Percentiles rank a stretch among this genome's conserved stretches.
Conservation (phyloP, 2,888 invertebrate genomes). For the Cerastis leucographa region DNA sequence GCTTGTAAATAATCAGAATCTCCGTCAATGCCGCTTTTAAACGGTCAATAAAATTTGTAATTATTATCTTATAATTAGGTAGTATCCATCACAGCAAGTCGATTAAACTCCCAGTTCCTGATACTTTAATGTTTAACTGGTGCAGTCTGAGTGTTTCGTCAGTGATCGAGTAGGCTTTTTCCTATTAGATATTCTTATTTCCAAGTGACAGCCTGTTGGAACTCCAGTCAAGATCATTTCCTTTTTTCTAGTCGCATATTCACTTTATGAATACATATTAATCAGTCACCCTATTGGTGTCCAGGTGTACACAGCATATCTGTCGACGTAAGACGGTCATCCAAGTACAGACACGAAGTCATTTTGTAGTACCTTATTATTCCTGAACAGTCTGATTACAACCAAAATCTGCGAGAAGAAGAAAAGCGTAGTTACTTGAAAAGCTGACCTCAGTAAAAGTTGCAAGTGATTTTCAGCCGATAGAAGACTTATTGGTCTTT, state of each 20-base stretch:
- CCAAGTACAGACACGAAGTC: background rate
- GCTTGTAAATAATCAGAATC: conserved; percentile 1
- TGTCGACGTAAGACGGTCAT: background rate
- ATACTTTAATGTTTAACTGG: background rate
- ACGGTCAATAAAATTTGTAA: conserved; percentile 22
- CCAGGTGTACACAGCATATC: background rate
- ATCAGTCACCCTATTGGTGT: background rate
- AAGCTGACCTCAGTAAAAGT: background rate
- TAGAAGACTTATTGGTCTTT: background rate
- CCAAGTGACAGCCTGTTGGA: background rate
- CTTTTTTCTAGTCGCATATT: background rate
- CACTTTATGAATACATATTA: background rate
- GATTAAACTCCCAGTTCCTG: conserved; percentile 26
- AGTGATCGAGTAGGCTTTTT: background rate
- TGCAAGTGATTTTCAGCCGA: background rate
- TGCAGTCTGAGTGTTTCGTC: background rate
- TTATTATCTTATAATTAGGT: conserved; percentile 1
- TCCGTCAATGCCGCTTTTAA: conserved; percentile 5
- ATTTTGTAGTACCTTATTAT: background rate
- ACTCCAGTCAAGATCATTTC: background rate
- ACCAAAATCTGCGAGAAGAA: background rate
- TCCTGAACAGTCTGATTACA: background rate
- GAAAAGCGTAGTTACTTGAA: background rate
- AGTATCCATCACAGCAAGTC: background rate
- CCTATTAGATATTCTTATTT: background rate